Evolutionary conservation across 2,797 vertebrate species (phyloP).

Genomic region (Enteromius thamalakanensis): DNA sequence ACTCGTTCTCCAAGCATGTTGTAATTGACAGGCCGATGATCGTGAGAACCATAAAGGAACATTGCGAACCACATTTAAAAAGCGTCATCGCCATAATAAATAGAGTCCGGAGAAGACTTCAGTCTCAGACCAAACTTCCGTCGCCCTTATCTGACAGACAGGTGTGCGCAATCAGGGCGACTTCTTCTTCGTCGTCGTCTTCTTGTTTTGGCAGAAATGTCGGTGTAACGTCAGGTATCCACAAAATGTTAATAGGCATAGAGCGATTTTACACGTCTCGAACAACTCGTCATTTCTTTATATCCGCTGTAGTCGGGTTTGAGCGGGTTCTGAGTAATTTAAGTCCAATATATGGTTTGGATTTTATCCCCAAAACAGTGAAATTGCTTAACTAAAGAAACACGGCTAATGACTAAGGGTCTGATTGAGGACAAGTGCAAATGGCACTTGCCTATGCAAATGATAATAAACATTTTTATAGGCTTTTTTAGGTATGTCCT

Average conservation of each 20-base stretch:
- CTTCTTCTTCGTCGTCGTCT: too few species aligned
- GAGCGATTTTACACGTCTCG: not conserved
- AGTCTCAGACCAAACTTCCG: conserved; percentile 61
- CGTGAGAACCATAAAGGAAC: conserved; percentile 60
- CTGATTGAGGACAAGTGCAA: too few species aligned
- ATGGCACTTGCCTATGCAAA: too few species aligned
- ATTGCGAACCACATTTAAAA: conserved; percentile 53
- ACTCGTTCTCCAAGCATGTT: conserved; percentile 50
- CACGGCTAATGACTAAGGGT: too few species aligned
- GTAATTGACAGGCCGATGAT: conserved; percentile 42
- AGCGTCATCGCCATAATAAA: conserved; percentile 66
- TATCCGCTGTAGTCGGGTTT: not conserved
- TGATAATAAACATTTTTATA: too few species aligned
- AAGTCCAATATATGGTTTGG: not conserved
- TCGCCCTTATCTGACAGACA: conserved; percentile 67
- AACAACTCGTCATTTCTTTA: not conserved
- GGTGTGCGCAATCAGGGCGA: conserved; percentile 74
- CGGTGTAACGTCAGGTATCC: not conserved
- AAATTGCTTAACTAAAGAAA: not conserved
- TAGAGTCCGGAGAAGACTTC: conserved; percentile 49
- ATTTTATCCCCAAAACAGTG: not conserved
- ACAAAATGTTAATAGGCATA: not conserved
- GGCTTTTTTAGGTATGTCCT: too few species aligned
- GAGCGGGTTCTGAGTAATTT: not conserved
- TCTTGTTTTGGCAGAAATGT: not conserved